Evolutionary conservation across 2,797 vertebrate species (phyloP).

Genomic region (Lates japonicus): DNA sequence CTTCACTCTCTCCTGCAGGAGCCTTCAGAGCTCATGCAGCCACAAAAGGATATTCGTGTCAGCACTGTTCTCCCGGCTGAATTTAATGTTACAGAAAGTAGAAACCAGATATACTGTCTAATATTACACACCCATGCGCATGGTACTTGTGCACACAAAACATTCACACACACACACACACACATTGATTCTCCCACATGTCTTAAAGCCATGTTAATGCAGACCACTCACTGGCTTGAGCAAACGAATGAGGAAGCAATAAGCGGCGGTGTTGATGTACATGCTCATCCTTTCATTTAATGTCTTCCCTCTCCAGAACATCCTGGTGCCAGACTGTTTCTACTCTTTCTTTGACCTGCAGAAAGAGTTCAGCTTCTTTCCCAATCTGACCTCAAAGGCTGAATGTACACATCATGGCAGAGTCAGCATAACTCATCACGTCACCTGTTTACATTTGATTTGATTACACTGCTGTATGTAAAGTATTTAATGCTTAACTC

Average conservation of each 20-base stretch:
- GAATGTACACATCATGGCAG: slow-evolving; percentile 89
- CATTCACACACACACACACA: slow-evolving; percentile 11
- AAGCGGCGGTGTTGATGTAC: slow-evolving; percentile 60
- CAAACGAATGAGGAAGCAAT: slow-evolving; percentile 68
- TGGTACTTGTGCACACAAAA: slow-evolving; percentile 27
- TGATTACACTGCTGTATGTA: background rate
- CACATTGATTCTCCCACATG: slow-evolving; percentile 45
- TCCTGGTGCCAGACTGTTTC: slow-evolving; percentile 94
- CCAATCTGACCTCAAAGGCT: slow-evolving; percentile 88
- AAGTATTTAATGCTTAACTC: background rate
- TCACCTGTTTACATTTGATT: slow-evolving; percentile 5
- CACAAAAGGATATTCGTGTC: slow-evolving; percentile 56
- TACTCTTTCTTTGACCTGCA: slow-evolving; percentile 97
- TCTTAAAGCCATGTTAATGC: slow-evolving; percentile 9
- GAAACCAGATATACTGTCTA: slow-evolving; percentile 48
- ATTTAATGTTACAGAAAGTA: slow-evolving; percentile 44
- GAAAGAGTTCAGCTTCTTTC: slow-evolving; percentile 97
- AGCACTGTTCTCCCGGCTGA: slow-evolving; percentile 35
- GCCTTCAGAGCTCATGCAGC: slow-evolving; percentile 16
- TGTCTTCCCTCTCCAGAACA: slow-evolving; percentile 86
- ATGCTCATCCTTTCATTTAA: slow-evolving; percentile 48
- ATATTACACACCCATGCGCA: slow-evolving; percentile 56
- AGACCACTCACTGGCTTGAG: slow-evolving; percentile 29
- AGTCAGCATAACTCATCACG: slow-evolving; percentile 93
- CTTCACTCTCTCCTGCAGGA: slow-evolving; percentile 41